Conservation (phyloP, 1,140 invertebrate genomes). For the Asobara japonica region DNA sequence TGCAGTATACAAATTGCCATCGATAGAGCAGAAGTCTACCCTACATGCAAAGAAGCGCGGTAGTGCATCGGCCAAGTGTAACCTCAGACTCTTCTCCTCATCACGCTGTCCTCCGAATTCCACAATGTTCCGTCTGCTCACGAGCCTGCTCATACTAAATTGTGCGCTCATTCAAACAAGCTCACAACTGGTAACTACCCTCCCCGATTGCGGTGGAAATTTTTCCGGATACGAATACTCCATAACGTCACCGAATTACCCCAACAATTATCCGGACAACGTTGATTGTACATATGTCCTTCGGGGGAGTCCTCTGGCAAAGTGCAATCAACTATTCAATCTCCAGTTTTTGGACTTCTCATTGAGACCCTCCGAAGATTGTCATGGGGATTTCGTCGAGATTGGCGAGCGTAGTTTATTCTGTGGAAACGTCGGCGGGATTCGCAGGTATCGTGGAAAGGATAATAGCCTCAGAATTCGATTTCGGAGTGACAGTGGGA, state of each 20-base stretch:
- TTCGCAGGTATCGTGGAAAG: constrained; percentile 62
- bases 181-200: constrained; percentile 8
- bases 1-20: too few relatives aligned
- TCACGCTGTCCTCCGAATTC: too few relatives aligned
- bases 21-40: too few relatives aligned
- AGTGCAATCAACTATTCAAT: constrained; percentile 67
- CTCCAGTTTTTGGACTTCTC: constrained; percentile 70
- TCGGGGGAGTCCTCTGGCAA: constrained; percentile 56
- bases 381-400: constrained; percentile 65
- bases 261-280: constrained; percentile 61
- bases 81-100: too few relatives aligned
- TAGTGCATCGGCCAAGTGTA: too few relatives aligned
- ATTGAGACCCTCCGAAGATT: constrained; percentile 62
- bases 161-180: constrained; percentile 10
- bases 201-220: constrained; percentile 48
- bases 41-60: too few relatives aligned
- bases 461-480: constrained; percentile 61
- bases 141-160: neutral
- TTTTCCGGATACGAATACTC: constrained; percentile 53
- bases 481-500: constrained; percentile 48
- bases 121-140: neutral
- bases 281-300: constrained; percentile 66
- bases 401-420: constrained; percentile 59
- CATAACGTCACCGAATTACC: constrained; percentile 65
- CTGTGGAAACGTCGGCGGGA: constrained; percentile 64